Evolutionary conservation across 2,113 vertebrate genomes (phyloP).

Genomic region (Halichoeres trimaculatus): DNA sequence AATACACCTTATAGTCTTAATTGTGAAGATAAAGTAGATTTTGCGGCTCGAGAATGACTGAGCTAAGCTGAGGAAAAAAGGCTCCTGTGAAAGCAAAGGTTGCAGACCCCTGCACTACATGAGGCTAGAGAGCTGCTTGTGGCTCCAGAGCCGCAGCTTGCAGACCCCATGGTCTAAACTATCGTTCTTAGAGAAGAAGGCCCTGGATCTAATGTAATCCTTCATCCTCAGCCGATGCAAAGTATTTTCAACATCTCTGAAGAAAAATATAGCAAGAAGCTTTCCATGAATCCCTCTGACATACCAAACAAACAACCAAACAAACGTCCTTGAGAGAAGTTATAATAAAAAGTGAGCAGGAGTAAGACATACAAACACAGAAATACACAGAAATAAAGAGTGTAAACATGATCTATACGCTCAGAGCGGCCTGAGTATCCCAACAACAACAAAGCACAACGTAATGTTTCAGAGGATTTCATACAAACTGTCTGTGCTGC

Average conservation of each 20-base stretch:
- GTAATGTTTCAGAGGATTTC: not conserved
- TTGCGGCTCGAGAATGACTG: too few relatives aligned
- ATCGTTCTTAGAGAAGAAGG: too few relatives aligned
- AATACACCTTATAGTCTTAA: too few relatives aligned
- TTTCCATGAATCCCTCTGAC: too few relatives aligned
- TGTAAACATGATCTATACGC: not conserved
- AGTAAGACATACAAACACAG: not conserved
- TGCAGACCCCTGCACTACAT: too few relatives aligned
- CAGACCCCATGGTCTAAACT: too few relatives aligned
- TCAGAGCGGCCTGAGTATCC: not conserved
- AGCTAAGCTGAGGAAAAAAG: too few relatives aligned
- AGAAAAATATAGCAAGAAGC: not conserved
- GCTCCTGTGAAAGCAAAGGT: too few relatives aligned
- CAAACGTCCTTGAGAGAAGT: not conserved
- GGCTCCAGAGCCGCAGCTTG: too few relatives aligned
- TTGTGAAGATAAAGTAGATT: too few relatives aligned
- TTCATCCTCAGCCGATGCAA: not conserved
- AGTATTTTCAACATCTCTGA: not conserved
- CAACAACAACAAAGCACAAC: not conserved
- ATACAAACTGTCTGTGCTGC: not conserved
- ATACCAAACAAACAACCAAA: not conserved
- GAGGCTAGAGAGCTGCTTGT: too few relatives aligned
- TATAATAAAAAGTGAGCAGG: not conserved
- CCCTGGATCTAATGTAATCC: not conserved
- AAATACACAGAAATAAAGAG: not conserved